These are phyloP conservation scores for Eueides isabella DNA, from an alignment of 1,140 invertebrate genomes.

Conservation along the genomic window DNA sequence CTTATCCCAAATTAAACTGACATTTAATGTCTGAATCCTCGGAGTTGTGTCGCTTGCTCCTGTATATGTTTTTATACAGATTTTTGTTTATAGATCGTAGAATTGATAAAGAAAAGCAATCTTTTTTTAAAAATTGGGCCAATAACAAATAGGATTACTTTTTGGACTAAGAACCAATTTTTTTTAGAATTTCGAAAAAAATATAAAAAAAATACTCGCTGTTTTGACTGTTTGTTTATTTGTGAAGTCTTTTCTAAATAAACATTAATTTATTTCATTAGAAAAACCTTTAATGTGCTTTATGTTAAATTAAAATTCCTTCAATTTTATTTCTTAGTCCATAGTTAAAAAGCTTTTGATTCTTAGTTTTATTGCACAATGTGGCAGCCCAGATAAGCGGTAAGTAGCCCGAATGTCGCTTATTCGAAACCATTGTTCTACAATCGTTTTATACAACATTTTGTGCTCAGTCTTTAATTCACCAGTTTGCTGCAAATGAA, in stretches of 20 bases:
- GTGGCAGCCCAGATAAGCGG: slow-evolving; percentile 28
- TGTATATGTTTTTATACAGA: background rate
- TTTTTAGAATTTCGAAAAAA: too few species aligned
- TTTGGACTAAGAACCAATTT: too few species aligned
- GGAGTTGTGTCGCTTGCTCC: slow-evolving; percentile 26
- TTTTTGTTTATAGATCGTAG: background rate
- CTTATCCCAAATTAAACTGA: slow-evolving; percentile 43
- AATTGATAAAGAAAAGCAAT: background rate
- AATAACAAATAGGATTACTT: too few species aligned
- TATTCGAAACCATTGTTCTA: slow-evolving; percentile 26
- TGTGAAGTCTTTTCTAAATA: background rate
- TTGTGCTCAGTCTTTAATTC: slow-evolving; percentile 36
- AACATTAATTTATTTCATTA: background rate
- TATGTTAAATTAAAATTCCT: too few species aligned
- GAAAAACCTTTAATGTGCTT: too few species aligned
- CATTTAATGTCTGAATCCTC: slow-evolving; percentile 34
- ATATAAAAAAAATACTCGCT: background rate
- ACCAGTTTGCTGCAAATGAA: slow-evolving; percentile 33
- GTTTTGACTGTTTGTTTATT: background rate
- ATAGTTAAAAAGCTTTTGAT: background rate
- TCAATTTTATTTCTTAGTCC: background rate
- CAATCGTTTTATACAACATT: slow-evolving; percentile 30
- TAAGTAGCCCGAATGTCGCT: slow-evolving; percentile 23
- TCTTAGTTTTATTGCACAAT: slow-evolving; percentile 21
- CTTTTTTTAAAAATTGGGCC: too few species aligned